phyloP scores from a whole-genome alignment of 2,888 invertebrate species.

The Stratiomys singularior region DNA sequence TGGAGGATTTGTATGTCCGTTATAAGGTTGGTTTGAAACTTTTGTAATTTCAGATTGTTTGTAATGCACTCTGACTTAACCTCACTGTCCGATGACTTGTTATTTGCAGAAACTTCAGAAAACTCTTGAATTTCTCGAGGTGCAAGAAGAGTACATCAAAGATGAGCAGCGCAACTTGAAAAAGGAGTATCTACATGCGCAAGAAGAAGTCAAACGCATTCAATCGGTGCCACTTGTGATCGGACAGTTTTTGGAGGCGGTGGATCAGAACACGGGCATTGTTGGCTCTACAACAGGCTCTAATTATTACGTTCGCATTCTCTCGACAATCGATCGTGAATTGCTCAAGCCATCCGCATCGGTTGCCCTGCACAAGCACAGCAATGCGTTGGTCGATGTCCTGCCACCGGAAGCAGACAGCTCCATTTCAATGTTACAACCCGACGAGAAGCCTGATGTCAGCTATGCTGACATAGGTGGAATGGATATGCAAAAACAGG shows the following conservation, averaged over 20 bases:
- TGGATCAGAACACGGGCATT: slow-evolving; percentile 99
- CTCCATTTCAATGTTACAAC: slow-evolving; percentile 97
- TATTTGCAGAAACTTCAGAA: slow-evolving; percentile 87
- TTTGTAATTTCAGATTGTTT: not conserved
- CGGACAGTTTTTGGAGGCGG: slow-evolving; percentile 98
- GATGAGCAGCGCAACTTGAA: slow-evolving; percentile 98
- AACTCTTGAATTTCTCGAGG: slow-evolving; percentile 96
- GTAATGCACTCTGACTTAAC: slow-evolving; percentile 29
- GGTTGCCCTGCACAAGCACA: slow-evolving; percentile 98
- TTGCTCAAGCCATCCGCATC: slow-evolving; percentile 97
- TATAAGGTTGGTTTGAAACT: slow-evolving; percentile 77
- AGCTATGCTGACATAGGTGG: slow-evolving; percentile 98
- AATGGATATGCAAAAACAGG: slow-evolving; percentile 99
- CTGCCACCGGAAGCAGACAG: slow-evolving; percentile 99
- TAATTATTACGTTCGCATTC: slow-evolving; percentile 98
- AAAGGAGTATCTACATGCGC: slow-evolving; percentile 98
- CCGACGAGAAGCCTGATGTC: slow-evolving; percentile 98
- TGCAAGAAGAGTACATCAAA: slow-evolving; percentile 99
- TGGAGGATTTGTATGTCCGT: slow-evolving; percentile 94
- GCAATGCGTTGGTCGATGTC: slow-evolving; percentile 99
- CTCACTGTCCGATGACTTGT: slow-evolving; percentile 36
- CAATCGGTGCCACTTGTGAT: slow-evolving; percentile 99
- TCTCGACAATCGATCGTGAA: slow-evolving; percentile 98
- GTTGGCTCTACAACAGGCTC: slow-evolving; percentile 99
- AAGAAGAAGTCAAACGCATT: slow-evolving; percentile 97